Evolutionary conservation across 1,140 invertebrate genomes (phyloP).

Genomic region (Copidosoma floridanum): DNA sequence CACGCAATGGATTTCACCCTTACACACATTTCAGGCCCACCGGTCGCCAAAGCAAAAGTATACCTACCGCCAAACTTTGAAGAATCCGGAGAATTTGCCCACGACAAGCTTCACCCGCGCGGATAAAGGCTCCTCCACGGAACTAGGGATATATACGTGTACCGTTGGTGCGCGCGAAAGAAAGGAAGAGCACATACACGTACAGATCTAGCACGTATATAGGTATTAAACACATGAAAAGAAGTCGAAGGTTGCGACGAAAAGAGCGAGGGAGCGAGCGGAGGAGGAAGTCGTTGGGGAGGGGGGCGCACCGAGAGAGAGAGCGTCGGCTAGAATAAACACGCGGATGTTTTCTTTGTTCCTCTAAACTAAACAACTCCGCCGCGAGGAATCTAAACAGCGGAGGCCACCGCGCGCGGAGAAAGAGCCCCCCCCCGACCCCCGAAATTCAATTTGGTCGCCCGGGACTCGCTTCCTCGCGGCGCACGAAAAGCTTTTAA

Average conservation of each 20-base stretch:
- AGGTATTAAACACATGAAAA: conserved; percentile 11
- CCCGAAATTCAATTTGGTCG: conserved; percentile 60
- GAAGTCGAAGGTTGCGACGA: conserved; percentile 32
- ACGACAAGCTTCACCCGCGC: no score
- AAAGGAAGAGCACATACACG: no score
- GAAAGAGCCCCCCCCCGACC: conserved; percentile 36
- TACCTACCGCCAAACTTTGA: no score
- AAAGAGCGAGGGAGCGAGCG: conserved; percentile 28
- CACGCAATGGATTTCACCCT: no score
- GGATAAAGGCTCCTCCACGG: no score
- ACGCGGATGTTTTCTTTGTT: conserved; percentile 65
- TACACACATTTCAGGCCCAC: no score
- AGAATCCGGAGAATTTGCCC: no score
- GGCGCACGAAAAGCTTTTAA: conserved; percentile 20
- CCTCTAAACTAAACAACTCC: conserved; percentile 62
- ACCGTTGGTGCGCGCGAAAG: no score
- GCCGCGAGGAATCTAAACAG: conserved; percentile 62
- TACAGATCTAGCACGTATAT: no score
- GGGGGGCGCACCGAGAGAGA: conserved; percentile 27
- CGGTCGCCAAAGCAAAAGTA: no score
- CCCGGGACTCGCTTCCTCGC: conserved; percentile 30
- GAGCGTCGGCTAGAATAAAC: conserved; percentile 63
- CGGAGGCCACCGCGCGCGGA: conserved; percentile 35
- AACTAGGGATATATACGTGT: no score
- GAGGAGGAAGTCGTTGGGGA: conserved; percentile 26